Evolutionary conservation across 2,888 invertebrate species (phyloP), one percentile per base, ranked within the genome.

Genomic region (Brachyptera risi): DNA sequence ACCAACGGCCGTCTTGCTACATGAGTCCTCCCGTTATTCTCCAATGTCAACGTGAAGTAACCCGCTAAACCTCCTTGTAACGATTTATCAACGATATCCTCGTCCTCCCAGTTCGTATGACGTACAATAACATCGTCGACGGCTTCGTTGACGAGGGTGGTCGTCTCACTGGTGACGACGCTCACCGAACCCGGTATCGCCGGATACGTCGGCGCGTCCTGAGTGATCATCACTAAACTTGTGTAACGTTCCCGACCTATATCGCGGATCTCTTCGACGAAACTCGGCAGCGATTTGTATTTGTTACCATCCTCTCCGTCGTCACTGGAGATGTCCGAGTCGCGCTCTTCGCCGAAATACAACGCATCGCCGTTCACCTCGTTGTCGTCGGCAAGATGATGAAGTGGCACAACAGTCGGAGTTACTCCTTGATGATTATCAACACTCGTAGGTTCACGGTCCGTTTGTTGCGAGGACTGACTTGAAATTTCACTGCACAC

Each of bases 191-290:
- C 63, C 60, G 65, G 60, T 40, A 9, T 24, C 2, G 24, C n/a
- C 4, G 54, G 35, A 38, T 35, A 54, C 21, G 21, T n/a, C 38
- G 69, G 73, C 75, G 59, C 50, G 54, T 88, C 86, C 79, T 89
- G 90, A 72, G 90, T 91, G 79, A 92, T 92, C 90, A 91, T 90
- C 76, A 92, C 88, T 81, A 91, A 85, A 81, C 91, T 91, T 72
- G 88, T 89, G 76, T 90, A 92, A 74, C 88, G 87, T 67, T 73
- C 58, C 60, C n/a, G n/a, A n/a, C n/a, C n/a, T n/a, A n/a, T n/a
- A n/a, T n/a, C n/a, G n/a, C n/a, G n/a, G n/a, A n/a, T n/a, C n/a
- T n/a, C 5, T 5, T 42, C 42, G 42, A 42, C 42, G 19, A 42
- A 42, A 17, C 42, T 42, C 15, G 42, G 42, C 42, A 42, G 19